A percentile compares a stretch with the other conserved stretches of the same genome.
phyloP scores from a whole-genome alignment of 1,140 invertebrate genomes.

The Ectropis grisescens region DNA sequence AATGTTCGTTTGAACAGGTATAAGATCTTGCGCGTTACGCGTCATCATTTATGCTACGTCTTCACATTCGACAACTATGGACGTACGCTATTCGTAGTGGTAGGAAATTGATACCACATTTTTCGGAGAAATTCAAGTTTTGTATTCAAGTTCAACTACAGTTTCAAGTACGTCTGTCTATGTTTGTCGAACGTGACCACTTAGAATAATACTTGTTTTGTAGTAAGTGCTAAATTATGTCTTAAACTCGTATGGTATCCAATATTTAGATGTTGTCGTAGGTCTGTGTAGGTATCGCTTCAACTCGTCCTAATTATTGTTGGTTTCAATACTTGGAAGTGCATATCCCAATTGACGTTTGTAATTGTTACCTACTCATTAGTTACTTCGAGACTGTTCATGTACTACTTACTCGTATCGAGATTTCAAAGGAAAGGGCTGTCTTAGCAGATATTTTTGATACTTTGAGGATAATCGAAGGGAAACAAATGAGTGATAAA shows the following conservation, averaged over 20 bases:
- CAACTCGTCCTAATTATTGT: conserved; percentile 57
- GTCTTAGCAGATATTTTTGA: conserved; percentile 70
- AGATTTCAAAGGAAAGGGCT: conserved; percentile 68
- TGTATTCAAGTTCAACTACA: no score
- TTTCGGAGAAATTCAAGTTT: no score
- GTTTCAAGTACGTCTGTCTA: no score
- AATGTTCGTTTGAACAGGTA: conserved; percentile 47
- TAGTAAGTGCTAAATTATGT: conserved; percentile 49
- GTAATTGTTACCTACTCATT: conserved; percentile 67
- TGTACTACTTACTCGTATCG: conserved; percentile 65
- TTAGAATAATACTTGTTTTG: conserved; percentile 33
- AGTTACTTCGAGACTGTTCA: conserved; percentile 68
- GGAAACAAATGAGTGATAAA: conserved; percentile 54
- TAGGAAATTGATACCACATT: no score
- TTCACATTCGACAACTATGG: no score
- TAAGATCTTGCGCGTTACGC: conserved; percentile 38
- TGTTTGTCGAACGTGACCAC: no score
- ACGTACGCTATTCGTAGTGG: no score
- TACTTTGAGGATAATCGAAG: conserved; percentile 64
- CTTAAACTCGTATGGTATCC: conserved; percentile 36
- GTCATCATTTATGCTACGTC: conserved; percentile 32
- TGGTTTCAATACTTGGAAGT: conserved; percentile 55
- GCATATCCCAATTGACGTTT: conserved; percentile 61
- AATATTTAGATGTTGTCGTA: conserved; percentile 54
- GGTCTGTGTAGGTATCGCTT: conserved; percentile 55